Percentiles rank a stretch among this genome's conserved stretches.
phyloP scores from a whole-genome alignment of 2,888 invertebrate genomes.

The Leptopilina syphax region DNA sequence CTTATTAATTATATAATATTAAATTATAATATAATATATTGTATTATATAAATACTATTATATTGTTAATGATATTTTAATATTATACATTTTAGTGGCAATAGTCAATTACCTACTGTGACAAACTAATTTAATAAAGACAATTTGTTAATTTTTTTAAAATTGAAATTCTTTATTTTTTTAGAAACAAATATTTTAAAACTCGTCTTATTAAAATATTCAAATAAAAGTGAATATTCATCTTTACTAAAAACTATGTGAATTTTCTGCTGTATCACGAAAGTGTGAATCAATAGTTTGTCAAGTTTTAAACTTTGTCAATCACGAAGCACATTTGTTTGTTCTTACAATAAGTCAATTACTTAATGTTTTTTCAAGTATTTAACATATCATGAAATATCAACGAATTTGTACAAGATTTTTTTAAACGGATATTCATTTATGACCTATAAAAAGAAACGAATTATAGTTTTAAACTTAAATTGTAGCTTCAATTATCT shows the following conservation, averaged over 20 bases:
- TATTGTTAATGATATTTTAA: no score
- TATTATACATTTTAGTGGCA: no score
- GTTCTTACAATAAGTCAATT: neutral
- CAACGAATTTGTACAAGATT: neutral
- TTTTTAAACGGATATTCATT: neutral
- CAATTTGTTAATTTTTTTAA: no score
- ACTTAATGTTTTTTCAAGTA: neutral
- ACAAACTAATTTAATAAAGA: no score
- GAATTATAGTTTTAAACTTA: neutral
- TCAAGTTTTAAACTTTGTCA: neutral
- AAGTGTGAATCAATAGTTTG: neutral
- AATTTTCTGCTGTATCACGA: neutral
- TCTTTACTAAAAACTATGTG: neutral
- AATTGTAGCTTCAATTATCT: neutral
- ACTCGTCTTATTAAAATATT: no score
- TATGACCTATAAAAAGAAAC: neutral
- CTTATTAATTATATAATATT: no score
- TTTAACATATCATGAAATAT: constrained; percentile 3
- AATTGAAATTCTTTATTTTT: no score
- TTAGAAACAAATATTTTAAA: no score
- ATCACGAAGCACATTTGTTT: neutral
- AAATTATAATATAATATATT: no score
- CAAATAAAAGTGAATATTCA: neutral
- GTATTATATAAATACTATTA: no score
- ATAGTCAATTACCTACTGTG: no score